These are phyloP conservation scores for Campoletis raptor DNA, from an alignment of 2,888 invertebrate genomes.

Conservation along the genomic window DNA sequence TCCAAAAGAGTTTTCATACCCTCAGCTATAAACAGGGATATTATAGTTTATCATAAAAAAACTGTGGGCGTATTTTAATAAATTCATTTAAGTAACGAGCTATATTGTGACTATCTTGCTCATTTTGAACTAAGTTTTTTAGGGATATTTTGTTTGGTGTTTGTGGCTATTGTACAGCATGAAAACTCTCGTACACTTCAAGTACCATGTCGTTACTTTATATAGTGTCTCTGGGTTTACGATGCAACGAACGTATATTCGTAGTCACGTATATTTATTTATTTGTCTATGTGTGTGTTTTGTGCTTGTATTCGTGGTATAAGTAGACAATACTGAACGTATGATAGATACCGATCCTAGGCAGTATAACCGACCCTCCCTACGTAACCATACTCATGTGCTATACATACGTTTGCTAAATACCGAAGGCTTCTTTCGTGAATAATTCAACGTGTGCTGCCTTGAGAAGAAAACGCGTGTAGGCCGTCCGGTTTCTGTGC, in stretches of 20 bases:
- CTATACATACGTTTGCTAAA: constrained; percentile 75
- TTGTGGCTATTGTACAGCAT: not conserved
- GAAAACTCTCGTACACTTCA: constrained; percentile 9
- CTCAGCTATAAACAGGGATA: not conserved
- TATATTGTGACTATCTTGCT: not conserved
- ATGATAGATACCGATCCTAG: constrained; percentile 57
- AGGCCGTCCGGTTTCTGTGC: constrained; percentile 74
- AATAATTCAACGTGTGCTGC: constrained; percentile 80
- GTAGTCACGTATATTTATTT: constrained; percentile 14
- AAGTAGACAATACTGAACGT: not conserved
- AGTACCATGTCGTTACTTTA: constrained; percentile 12
- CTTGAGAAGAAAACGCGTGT: constrained; percentile 79
- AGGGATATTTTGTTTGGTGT: not conserved
- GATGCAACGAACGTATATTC: constrained; percentile 40
- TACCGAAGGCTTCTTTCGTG: constrained; percentile 78
- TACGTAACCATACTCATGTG: constrained; percentile 48
- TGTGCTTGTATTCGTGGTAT: constrained; percentile 2
- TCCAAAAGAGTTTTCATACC: not conserved
- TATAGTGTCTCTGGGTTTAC: constrained; percentile 29
- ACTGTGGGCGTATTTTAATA: too few species aligned
- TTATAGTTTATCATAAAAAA: not conserved
- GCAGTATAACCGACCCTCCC: constrained; percentile 29
- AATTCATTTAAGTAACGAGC: not conserved
- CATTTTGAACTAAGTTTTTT: not conserved
- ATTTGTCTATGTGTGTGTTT: not conserved